Percentiles rank a stretch among this genome's conserved stretches.
These are phyloP conservation scores for Hippotragus niger DNA, from an alignment of 2,113 vertebrate species.

Conservation along the genomic window DNA sequence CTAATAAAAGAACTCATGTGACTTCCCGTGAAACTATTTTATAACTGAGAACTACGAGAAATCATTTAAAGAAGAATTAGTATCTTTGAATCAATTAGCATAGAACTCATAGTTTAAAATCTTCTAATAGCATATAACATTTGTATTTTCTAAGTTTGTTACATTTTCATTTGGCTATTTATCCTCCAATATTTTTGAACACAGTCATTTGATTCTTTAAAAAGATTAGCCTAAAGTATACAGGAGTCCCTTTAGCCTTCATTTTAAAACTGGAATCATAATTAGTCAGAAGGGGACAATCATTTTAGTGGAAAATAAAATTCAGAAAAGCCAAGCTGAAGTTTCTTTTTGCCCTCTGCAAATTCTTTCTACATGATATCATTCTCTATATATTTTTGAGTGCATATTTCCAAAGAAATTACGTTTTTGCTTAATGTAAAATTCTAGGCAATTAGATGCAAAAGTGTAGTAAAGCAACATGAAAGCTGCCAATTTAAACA, in stretches of 20 bases:
- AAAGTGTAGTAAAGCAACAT: constrained; percentile 56
- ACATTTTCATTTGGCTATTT: constrained; percentile 24
- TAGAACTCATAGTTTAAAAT: neutral
- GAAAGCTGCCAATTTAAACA: constrained; percentile 70
- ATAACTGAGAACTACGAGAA: neutral
- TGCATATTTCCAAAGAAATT: constrained; percentile 69
- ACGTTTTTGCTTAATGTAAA: constrained; percentile 68
- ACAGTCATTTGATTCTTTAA: constrained; percentile 50
- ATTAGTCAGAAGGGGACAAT: constrained; percentile 67
- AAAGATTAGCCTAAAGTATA: constrained; percentile 37
- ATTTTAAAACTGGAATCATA: constrained; percentile 58
- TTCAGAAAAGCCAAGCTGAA: constrained; percentile 57
- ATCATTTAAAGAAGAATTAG: neutral
- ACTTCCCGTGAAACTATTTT: neutral
- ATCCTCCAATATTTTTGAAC: neutral
- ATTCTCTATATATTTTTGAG: constrained; percentile 63
- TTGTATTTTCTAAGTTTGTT: constrained; percentile 20
- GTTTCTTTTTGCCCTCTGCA: constrained; percentile 55
- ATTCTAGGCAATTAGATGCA: constrained; percentile 71
- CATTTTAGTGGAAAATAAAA: constrained; percentile 70
- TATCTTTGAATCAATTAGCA: constrained; percentile 21
- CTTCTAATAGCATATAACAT: neutral
- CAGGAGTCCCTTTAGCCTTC: constrained; percentile 41
- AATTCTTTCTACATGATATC: constrained; percentile 70
- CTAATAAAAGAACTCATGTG: neutral